These are phyloP conservation scores for Galeopsomyia nigrocyanea DNA, from an alignment of 2,888 invertebrate species.

Conservation along the genomic window DNA sequence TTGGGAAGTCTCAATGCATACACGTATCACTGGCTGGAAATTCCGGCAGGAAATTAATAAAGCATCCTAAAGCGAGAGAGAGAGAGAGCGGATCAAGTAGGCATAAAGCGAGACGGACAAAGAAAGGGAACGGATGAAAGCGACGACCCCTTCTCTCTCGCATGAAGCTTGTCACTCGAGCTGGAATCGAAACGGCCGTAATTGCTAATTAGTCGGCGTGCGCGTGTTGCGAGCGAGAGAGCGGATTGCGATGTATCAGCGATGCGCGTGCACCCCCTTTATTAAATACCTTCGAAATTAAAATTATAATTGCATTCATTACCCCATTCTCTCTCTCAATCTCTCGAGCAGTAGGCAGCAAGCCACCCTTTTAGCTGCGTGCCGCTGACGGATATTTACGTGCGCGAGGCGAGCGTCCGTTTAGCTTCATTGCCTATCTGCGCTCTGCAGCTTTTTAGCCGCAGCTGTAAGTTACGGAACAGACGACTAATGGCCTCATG, in stretches of 20 bases:
- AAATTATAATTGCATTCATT: conserved; percentile 69
- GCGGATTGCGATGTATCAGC: conserved; percentile 54
- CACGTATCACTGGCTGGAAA: not conserved
- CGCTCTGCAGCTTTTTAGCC: not conserved
- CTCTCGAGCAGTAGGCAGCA: not conserved
- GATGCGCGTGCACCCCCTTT: conserved; percentile 57
- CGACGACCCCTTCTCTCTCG: conserved; percentile 26
- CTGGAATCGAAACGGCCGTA: conserved; percentile 57
- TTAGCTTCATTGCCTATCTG: too few species aligned
- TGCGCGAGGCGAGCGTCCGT: too few species aligned
- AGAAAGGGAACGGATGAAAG: conserved; percentile 32
- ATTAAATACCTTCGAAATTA: conserved; percentile 69
- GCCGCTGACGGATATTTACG: not conserved
- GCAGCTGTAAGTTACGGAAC: conserved; percentile 22
- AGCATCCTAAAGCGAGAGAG: not conserved
- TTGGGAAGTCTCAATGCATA: too few species aligned
- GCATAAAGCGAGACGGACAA: conserved; percentile 29
- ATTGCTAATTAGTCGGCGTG: conserved; percentile 64
- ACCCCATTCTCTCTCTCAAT: conserved; percentile 46
- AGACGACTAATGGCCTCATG: conserved; percentile 10
- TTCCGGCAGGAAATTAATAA: conserved; percentile 31
- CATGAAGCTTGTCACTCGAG: conserved; percentile 17
- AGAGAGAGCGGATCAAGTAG: not conserved
- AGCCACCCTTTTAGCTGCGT: not conserved
- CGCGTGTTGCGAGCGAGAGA: conserved; percentile 50